phyloP scores from a whole-genome alignment of 37 sponge, comb jelly and placozoan species.

The Cladorhizidae sp. region DNA sequence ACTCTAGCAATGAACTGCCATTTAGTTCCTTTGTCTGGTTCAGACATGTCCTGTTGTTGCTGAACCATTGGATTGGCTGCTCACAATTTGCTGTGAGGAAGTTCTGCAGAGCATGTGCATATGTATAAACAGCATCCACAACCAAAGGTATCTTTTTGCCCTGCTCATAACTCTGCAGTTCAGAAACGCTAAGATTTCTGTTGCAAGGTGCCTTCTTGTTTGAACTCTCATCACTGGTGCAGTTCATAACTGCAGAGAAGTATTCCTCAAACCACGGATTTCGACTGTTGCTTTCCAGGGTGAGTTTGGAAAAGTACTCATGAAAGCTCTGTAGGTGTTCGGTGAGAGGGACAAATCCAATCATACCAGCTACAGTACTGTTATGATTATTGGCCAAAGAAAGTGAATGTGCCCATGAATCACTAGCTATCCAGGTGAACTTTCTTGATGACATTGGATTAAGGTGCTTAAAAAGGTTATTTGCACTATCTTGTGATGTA shows the following conservation, averaged over 20 bases:
- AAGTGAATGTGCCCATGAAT: conserved; percentile 80
- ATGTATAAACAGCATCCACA: conserved; percentile 86
- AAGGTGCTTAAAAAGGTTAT: conserved; percentile 9
- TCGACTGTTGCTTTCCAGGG: conserved; percentile 47
- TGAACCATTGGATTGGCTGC: conserved; percentile 31
- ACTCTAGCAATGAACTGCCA: conserved; percentile 36
- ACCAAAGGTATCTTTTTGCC: conserved; percentile 69
- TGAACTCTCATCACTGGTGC: conserved; percentile 1
- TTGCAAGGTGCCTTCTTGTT: not conserved
- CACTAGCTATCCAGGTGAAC: conserved; percentile 88
- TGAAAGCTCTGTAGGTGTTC: conserved; percentile 36
- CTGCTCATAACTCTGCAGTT: conserved; percentile 38
- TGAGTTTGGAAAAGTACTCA: conserved; percentile 67
- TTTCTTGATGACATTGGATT: not conserved
- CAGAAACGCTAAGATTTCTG: conserved; percentile 15
- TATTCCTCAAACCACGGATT: conserved; percentile 83
- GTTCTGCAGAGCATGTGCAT: conserved; percentile 74
- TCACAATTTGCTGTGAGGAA: conserved; percentile 75
- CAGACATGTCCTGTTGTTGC: conserved; percentile 29
- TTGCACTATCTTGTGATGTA: conserved; percentile 34
- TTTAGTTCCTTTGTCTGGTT: conserved; percentile 40
- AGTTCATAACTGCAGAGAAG: conserved; percentile 55
- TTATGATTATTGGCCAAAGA: conserved; percentile 12
- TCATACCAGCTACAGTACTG: conserved; percentile 56
- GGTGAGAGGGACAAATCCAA: conserved; percentile 65